Evolutionary conservation across 2,113 vertebrate species (phyloP).

Genomic region (Microcebus tavaratra): DNA sequence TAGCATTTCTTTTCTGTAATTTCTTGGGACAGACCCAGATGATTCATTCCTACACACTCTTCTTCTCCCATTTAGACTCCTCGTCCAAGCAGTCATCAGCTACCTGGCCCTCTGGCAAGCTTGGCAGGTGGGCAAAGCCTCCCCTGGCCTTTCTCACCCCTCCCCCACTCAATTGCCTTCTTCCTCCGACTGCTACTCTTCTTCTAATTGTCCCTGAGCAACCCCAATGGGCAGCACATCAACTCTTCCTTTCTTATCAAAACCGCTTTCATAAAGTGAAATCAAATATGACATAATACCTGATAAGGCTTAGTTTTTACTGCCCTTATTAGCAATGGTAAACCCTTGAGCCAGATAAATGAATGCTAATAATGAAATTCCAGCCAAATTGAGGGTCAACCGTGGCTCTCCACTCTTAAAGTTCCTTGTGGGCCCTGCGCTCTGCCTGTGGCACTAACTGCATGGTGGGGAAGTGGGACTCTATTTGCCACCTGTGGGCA

Average conservation of each 20-base stretch:
- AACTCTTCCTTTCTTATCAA: background rate
- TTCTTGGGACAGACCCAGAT: background rate
- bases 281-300: background rate
- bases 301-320: background rate
- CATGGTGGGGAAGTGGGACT: background rate
- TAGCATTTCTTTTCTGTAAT: background rate
- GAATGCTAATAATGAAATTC: background rate
- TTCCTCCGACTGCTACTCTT: background rate
- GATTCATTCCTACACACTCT: background rate
- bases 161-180: background rate
- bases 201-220: background rate
- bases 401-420: background rate
- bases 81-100: background rate
- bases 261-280: conserved; percentile 1
- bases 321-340: background rate
- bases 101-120: background rate
- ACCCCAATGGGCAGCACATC: background rate
- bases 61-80: background rate
- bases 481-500: background rate
- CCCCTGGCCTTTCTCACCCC: background rate
- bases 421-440: background rate
- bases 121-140: background rate
- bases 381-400: background rate
- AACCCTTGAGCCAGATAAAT: background rate
- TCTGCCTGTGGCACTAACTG: background rate